phyloP scores from a whole-genome alignment of 2,888 invertebrate species.

The Palloptera scutellata region DNA sequence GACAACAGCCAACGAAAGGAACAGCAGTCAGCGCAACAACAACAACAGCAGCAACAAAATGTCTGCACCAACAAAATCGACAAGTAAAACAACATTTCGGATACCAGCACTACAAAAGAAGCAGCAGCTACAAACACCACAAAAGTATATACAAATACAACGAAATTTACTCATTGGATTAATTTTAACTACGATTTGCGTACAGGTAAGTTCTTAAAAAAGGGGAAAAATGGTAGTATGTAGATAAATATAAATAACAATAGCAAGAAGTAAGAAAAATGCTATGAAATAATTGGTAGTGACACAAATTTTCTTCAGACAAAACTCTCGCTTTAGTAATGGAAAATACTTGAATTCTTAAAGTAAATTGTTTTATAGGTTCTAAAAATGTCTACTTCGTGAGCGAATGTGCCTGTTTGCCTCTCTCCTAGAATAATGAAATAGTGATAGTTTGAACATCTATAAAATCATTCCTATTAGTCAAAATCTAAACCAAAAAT shows the following conservation, averaged over 20 bases:
- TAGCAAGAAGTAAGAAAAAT: too few relatives aligned
- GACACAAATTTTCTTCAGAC: too few relatives aligned
- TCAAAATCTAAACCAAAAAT: too few relatives aligned
- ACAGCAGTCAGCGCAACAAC: conserved; percentile 8
- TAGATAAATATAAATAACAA: not conserved
- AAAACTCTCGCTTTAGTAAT: too few relatives aligned
- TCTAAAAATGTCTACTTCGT: too few relatives aligned
- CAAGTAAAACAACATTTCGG: conserved; percentile 25
- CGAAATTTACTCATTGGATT: conserved; percentile 45
- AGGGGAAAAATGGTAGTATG: not conserved
- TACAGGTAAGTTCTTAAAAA: conserved; percentile 40
- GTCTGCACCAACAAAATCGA: conserved; percentile 10
- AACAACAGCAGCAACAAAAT: conserved; percentile 6
- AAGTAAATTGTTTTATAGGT: too few relatives aligned
- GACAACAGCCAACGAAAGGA: conserved; percentile 19
- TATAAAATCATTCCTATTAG: too few relatives aligned
- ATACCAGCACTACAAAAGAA: conserved; percentile 32
- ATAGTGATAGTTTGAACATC: too few relatives aligned
- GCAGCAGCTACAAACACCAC: conserved; percentile 27
- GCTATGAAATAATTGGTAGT: too few relatives aligned
- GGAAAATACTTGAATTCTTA: too few relatives aligned
- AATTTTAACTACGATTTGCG: conserved; percentile 42
- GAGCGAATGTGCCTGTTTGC: too few relatives aligned
- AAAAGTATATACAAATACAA: conserved; percentile 34
- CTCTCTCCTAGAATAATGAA: too few relatives aligned